Evolutionary conservation across 2,113 vertebrate genomes (phyloP).

Genomic region (Isurus oxyrinchus): DNA sequence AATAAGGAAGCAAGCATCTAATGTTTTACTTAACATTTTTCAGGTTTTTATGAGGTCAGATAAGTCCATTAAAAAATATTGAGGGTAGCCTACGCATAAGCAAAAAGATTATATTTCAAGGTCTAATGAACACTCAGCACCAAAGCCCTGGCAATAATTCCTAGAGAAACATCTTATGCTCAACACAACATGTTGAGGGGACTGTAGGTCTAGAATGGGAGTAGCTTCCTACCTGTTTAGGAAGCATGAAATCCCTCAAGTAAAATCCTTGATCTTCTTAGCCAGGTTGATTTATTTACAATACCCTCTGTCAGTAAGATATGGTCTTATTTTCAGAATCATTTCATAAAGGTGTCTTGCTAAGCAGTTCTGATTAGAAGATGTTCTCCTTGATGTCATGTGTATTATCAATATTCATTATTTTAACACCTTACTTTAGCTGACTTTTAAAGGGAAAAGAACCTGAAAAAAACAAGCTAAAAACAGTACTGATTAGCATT

Average conservation of each 20-base stretch:
- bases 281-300: background rate
- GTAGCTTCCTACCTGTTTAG: background rate
- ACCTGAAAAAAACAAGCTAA: background rate
- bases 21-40: background rate
- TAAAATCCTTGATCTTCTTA: background rate
- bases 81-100: background rate
- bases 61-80: background rate
- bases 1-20: background rate
- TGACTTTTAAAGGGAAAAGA: background rate
- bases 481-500: background rate
- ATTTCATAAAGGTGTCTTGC: background rate
- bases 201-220: background rate
- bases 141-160: background rate
- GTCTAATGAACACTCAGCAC: background rate
- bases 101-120: background rate
- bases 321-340: background rate
- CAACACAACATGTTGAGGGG: background rate
- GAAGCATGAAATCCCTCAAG: background rate
- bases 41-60: background rate
- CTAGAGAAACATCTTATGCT: background rate
- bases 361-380: background rate
- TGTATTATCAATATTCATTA: background rate
- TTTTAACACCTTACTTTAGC: background rate
- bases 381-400: background rate
- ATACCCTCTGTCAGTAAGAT: background rate